Conservation (phyloP, 2,797 vertebrate genomes). For the Coreius guichenoti region DNA sequence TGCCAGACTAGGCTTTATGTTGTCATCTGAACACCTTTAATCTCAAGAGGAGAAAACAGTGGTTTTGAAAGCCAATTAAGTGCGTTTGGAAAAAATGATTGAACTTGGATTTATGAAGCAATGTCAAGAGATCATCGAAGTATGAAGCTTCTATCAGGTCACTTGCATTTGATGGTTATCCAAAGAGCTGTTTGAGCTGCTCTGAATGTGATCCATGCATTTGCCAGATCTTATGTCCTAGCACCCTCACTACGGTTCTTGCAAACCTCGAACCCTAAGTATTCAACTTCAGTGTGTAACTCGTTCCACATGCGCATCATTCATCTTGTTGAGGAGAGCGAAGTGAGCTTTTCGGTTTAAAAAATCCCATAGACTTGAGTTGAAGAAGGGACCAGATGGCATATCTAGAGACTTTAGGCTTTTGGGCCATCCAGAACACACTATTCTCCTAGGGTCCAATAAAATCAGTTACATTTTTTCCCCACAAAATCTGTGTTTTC, state of each 20-base stretch:
- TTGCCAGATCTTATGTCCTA: neutral
- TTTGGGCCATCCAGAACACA: neutral
- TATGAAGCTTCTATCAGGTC: neutral
- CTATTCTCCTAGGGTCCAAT: neutral
- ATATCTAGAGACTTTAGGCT: neutral
- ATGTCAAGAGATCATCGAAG: neutral
- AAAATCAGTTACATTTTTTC: neutral
- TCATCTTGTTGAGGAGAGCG: neutral
- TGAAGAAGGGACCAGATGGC: neutral
- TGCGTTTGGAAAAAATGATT: slow-evolving; percentile 10
- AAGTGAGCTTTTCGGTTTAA: neutral
- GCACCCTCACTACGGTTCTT: neutral
- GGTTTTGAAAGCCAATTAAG: slow-evolving; percentile 38
- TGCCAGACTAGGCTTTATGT: slow-evolving; percentile 53
- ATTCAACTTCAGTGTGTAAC: neutral
- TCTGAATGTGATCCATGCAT: neutral
- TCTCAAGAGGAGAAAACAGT: slow-evolving; percentile 40
- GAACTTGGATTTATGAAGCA: slow-evolving; percentile 27
- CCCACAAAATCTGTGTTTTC: neutral
- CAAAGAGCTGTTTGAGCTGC: neutral
- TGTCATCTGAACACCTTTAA: slow-evolving; percentile 47
- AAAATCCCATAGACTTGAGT: neutral
- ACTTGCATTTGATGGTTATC: neutral
- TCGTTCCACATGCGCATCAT: neutral
- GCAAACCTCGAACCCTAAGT: neutral